Percentiles rank a stretch among this genome's conserved stretches.
phyloP scores from a whole-genome alignment of 2,797 vertebrate species.

The Pseudochaenichthys georgianus region DNA sequence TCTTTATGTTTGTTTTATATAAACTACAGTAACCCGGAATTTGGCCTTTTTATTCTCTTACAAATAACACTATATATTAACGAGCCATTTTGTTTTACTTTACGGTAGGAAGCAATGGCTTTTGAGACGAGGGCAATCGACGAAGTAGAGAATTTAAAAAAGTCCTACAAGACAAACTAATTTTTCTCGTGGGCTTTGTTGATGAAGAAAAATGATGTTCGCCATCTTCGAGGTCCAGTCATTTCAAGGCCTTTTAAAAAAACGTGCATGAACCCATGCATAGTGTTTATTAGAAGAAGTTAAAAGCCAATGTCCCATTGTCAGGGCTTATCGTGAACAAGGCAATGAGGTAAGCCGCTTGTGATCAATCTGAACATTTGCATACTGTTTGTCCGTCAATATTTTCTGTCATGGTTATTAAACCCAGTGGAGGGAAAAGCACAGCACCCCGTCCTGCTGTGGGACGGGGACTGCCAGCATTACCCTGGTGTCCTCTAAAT shows the following conservation, averaged over 20 bases:
- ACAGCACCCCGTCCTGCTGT: constrained; percentile 23
- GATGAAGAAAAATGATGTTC: constrained; percentile 23
- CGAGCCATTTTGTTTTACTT: not conserved
- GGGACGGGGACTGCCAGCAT: constrained; percentile 67
- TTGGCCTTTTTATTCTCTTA: not conserved
- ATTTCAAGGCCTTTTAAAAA: constrained; percentile 29
- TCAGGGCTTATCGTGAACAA: not conserved
- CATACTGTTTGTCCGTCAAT: constrained; percentile 23
- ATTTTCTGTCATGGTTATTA: constrained; percentile 26
- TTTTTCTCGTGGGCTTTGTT: constrained; percentile 34
- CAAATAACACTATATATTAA: not conserved
- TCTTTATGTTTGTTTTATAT: not conserved
- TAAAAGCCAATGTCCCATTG: constrained; percentile 25
- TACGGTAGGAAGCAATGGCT: fast-evolving
- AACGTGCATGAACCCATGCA: constrained; percentile 45
- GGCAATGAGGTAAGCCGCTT: not conserved
- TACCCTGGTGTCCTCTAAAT: constrained; percentile 99
- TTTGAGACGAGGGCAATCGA: not conserved
- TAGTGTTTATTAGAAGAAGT: constrained; percentile 23
- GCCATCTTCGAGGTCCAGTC: constrained; percentile 21
- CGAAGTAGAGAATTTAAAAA: fast-evolving
- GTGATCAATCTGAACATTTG: constrained; percentile 8
- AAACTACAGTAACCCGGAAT: not conserved
- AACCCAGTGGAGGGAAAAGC: constrained; percentile 16
- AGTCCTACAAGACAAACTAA: not conserved